Base-by-base conservation (phyloP, 2,797 vertebrate genomes). In the Pipistrellus kuhlii region DNA sequence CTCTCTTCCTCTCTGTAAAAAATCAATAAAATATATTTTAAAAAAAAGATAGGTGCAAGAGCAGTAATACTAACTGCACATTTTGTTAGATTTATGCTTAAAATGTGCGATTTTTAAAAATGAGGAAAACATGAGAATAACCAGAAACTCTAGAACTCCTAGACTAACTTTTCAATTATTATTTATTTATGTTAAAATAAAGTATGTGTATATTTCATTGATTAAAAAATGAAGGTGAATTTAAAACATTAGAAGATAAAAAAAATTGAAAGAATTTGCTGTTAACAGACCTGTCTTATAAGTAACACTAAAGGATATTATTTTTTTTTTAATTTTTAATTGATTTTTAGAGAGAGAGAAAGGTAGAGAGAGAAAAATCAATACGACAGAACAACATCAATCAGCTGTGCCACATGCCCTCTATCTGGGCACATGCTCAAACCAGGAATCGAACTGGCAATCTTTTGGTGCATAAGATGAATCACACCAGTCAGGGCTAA, bases 81-180 rank as follows among this genome's bases (percentile, higher is more conserved):
- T 92, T 93, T 95, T 93, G 51, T 87, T 94, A 96, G 96, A 97
- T 97, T 97, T 98, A 93, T 68, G 53, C 51, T 93, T 90, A 93
- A 95, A 97, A 97, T 95, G 84, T 90, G 97, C 94, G 91, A 95
- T 97, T 14, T 64, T 64, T 95, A 97, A 97, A 87, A 75, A 95
- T 88, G 82, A 97, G 73, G 85, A 98, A 97, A 95, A 96, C 83
- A 93, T 66, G 35, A 85, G 17, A 90, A 72, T 86, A 91, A 4
- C 17, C 53, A n/a, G 66, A 81, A 76, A 18, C 35, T 84, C 68
- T 82, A 68, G 14, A 84, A 91, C 23, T 68, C 46, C 25, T 53
- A 35, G 7, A 68, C 92, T 91, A 93, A 59, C 23, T 92, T 91
- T 57, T 55, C 72, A 91, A 20, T 84, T n/a, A 69, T 83, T 57